Evolutionary conservation across 2,888 invertebrate genomes (phyloP).

Genomic region (Chydorus sphaericus): DNA sequence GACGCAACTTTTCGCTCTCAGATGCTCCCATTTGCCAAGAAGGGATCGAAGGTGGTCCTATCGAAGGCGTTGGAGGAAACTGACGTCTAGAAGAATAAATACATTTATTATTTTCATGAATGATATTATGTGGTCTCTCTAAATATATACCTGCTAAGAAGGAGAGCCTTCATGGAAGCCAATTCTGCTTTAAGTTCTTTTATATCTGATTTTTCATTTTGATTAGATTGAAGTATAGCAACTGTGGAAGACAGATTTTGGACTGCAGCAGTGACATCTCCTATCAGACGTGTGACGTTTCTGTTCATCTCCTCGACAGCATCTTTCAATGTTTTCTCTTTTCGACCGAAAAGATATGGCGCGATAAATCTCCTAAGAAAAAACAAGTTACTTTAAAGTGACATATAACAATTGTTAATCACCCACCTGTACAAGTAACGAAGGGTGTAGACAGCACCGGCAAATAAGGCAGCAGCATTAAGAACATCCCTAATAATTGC

Average conservation of each 20-base stretch:
- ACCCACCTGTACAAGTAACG: constrained; percentile 64
- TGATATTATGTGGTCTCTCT: background rate
- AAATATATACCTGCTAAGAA: constrained; percentile 45
- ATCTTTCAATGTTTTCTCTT: constrained; percentile 48
- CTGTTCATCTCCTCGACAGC: constrained; percentile 48
- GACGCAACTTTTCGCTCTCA: background rate
- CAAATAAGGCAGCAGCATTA: constrained; percentile 55
- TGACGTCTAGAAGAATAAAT: constrained; percentile 29
- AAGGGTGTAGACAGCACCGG: constrained; percentile 59
- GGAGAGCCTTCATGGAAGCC: constrained; percentile 53
- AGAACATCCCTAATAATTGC: constrained; percentile 42
- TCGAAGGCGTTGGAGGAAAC: constrained; percentile 40
- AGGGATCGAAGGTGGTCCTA: constrained; percentile 48
- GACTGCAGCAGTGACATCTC: constrained; percentile 4
- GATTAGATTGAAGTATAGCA: background rate
- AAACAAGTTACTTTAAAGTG: background rate
- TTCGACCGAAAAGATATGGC: constrained; percentile 52
- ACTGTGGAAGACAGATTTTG: constrained; percentile 3
- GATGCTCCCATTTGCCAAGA: constrained; percentile 55
- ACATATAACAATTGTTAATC: background rate
- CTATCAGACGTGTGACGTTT: constrained; percentile 1
- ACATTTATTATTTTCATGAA: background rate
- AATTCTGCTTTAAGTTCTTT: constrained; percentile 51
- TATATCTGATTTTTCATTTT: constrained; percentile 31
- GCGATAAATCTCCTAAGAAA: constrained; percentile 29